phyloP scores from a whole-genome alignment of 2,888 invertebrate genomes.

The Deroplatys truncata region DNA sequence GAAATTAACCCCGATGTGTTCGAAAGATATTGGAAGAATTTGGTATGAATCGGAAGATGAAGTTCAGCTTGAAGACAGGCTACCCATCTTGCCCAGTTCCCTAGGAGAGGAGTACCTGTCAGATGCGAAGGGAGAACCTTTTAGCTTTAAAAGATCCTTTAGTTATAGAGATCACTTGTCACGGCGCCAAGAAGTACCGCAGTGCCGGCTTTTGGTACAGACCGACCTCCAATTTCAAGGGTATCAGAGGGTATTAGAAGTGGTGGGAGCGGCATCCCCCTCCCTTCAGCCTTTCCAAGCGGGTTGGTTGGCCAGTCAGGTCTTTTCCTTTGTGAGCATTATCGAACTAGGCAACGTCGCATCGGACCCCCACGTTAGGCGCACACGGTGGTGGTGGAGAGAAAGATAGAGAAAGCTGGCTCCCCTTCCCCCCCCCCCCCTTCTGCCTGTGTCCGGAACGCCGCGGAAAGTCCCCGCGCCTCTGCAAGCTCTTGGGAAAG shows the following conservation, averaged over 20 bases:
- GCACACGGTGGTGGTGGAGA: slow-evolving; percentile 12
- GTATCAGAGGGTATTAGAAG: slow-evolving; percentile 40
- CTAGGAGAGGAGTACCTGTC: background rate
- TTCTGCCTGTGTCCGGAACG: slow-evolving; percentile 35
- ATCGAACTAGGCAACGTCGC: slow-evolving; percentile 43
- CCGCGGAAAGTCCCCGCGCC: slow-evolving; percentile 12
- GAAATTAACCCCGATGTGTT: background rate
- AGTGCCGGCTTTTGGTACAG: background rate
- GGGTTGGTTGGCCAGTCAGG: slow-evolving; percentile 39
- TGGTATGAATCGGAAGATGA: background rate
- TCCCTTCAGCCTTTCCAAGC: background rate
- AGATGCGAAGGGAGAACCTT: background rate
- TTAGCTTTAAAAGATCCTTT: background rate
- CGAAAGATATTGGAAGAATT: background rate
- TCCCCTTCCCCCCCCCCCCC: slow-evolving; percentile 35
- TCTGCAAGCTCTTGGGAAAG: slow-evolving; percentile 24
- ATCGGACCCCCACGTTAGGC: slow-evolving; percentile 36
- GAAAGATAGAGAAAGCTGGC: slow-evolving; percentile 28
- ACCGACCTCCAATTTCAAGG: slow-evolving; percentile 51
- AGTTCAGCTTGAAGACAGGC: background rate
- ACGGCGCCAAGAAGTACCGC: background rate
- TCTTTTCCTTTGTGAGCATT: slow-evolving; percentile 45
- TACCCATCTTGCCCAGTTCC: too few species aligned
- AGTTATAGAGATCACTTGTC: too few species aligned
- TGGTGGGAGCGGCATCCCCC: slow-evolving; percentile 20